Percentiles rank a stretch among this genome's conserved stretches.
These are phyloP conservation scores for Phthorimaea operculella DNA, from an alignment of 1,140 invertebrate species.

Conservation along the genomic window DNA sequence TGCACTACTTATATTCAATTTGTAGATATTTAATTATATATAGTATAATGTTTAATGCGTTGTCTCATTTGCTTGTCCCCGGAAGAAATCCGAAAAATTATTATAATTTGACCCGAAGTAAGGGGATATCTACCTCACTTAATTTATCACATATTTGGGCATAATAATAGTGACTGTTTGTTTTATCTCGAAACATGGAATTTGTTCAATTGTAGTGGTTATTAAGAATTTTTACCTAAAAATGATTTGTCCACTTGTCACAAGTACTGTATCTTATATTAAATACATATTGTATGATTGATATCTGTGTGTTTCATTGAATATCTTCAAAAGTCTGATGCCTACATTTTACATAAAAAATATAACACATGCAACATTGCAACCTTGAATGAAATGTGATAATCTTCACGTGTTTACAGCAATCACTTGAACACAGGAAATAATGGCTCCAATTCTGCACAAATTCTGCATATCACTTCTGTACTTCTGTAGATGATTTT, in stretches of 20 bases:
- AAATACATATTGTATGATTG: conserved; percentile 68
- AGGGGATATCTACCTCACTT: conserved; percentile 64
- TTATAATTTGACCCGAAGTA: conserved; percentile 54
- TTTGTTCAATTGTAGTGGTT: conserved; percentile 58
- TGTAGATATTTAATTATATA: conserved; percentile 68
- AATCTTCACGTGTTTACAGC: no score
- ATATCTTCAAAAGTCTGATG: no score
- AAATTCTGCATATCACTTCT: no score
- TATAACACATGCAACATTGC: no score
- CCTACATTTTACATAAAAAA: no score
- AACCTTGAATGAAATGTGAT: no score
- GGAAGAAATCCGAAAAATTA: conserved; percentile 47
- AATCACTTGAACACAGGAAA: no score
- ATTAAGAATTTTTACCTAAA: conserved; percentile 47
- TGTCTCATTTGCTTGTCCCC: conserved; percentile 57
- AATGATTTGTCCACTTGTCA: conserved; percentile 65
- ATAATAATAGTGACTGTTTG: conserved; percentile 59
- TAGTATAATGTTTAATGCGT: conserved; percentile 64
- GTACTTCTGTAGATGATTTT: no score
- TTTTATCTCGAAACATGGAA: conserved; percentile 45
- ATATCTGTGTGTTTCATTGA: conserved; percentile 49
- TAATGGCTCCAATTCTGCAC: no score
- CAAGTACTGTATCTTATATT: conserved; percentile 67
- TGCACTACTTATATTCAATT: conserved; percentile 64
- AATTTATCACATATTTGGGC: conserved; percentile 66